Base-by-base conservation (phyloP, 1,140 invertebrate genomes). In the Bombus soroeensis region DNA sequence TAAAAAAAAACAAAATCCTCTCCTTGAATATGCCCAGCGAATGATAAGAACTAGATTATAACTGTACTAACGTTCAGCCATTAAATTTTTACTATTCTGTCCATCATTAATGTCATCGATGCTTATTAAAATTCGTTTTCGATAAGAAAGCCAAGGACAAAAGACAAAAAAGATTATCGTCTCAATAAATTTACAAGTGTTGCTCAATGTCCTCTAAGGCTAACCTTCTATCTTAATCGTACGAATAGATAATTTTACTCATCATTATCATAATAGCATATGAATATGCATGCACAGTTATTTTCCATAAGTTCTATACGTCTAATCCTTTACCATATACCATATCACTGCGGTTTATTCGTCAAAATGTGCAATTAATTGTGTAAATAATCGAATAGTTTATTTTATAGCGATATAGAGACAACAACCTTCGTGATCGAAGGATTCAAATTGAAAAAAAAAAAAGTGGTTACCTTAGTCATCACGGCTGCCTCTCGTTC, bases 401-500 rank as follows among this genome's bases (percentile, higher is more conserved):
- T 18, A 53, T 53, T 53, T 6, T 22, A 53, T 22, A 22, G 5
- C 18, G 18, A 18, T 18, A 22, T 53, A 22, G 6, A n/a, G n/a
- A n/a, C 47, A 1, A 53, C 18, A 53, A 8, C 47, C 47, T 53
- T 53, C 1, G 47, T 1, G 12, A 13, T n/a, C 2, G 34, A 34
- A 66, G 32, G 6, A 13, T 37, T 34, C 3, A 0, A 71, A 62
- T 72, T 28, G 71, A 8, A 25, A 47, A 47, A 41, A 43, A 22
- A 53, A 53, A 18, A 0, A 53, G 22, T 66, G 28, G 6, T n/a
- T 88, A 96, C 96, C 94, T 96, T 95, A 25, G 93, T 94, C 93
- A 96, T 96, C 66, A 94, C 92, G 15, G 91, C 89, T 2, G 87
- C 81, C 41, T 94, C 94, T 37, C 95, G 92, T 81, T 96, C 96